Evolutionary conservation across 1,140 invertebrate genomes (phyloP).

Genomic region (Himalopsyche phryganea): DNA sequence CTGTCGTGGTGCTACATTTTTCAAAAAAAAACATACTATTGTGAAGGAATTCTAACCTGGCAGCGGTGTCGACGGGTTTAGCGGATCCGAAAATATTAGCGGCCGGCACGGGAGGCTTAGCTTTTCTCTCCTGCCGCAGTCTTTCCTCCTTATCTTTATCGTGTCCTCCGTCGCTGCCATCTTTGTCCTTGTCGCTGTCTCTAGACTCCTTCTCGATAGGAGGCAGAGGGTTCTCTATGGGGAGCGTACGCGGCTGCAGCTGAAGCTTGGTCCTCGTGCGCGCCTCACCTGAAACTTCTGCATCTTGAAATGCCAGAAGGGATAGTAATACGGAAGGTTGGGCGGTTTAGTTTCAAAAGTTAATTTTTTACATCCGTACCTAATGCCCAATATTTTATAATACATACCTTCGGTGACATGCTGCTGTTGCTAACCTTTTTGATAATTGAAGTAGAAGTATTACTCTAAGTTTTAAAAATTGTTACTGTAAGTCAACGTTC

Average conservation of each 20-base stretch:
- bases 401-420: no score
- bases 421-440: no score
- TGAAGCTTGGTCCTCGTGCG: constrained; percentile 68
- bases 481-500: no score
- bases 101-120: constrained; percentile 52
- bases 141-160: constrained; percentile 13
- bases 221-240: constrained; percentile 50
- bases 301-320: constrained; percentile 24
- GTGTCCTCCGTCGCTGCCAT: constrained; percentile 1
- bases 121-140: constrained; percentile 22
- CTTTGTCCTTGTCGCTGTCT: constrained; percentile 7
- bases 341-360: constrained; percentile 2
- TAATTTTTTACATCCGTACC: no score
- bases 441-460: no score
- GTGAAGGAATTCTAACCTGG: constrained; percentile 53
- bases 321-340: background rate
- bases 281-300: constrained; percentile 40
- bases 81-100: constrained; percentile 85
- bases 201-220: constrained; percentile 18
- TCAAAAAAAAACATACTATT: no score
- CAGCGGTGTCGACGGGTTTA: constrained; percentile 90
- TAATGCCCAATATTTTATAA: no score
- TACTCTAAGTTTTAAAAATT: background rate
- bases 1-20: no score
- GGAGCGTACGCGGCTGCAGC: constrained; percentile 69